A percentile compares a stretch with the other conserved stretches of the same genome.
phyloP scores from a whole-genome alignment of 2,797 vertebrate species.

The Silurus lanzhouensis region DNA sequence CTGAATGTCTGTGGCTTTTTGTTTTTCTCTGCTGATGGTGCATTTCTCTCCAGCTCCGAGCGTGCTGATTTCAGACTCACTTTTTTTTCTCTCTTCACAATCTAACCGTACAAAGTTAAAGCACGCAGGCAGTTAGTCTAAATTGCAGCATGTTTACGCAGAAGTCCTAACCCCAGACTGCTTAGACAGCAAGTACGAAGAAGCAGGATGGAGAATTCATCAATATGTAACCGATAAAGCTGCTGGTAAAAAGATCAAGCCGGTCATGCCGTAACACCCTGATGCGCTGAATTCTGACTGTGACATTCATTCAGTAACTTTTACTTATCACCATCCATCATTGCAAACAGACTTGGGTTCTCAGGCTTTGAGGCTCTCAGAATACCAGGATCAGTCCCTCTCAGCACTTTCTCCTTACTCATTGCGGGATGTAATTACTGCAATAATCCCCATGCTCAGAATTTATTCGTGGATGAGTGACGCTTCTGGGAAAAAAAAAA shows the following conservation, averaged over 20 bases:
- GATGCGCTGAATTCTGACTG: neutral
- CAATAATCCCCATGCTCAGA: neutral
- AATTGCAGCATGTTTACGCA: slow-evolving; percentile 13
- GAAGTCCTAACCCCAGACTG: neutral
- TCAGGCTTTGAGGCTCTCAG: slow-evolving; percentile 1
- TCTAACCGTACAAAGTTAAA: slow-evolving; percentile 13
- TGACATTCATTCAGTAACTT: slow-evolving; percentile 15
- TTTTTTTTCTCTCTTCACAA: slow-evolving; percentile 4
- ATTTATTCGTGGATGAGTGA: neutral
- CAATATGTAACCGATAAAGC: slow-evolving; percentile 15
- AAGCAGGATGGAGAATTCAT: slow-evolving; percentile 3
- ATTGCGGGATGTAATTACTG: slow-evolving; percentile 2
- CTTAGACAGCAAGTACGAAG: slow-evolving; percentile 12
- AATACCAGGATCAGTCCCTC: neutral
- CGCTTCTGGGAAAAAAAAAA: neutral
- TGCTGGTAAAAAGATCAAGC: slow-evolving; percentile 11
- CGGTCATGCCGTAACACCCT: neutral
- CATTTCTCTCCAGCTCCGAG: slow-evolving; percentile 33
- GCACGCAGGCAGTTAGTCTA: neutral
- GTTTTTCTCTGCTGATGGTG: slow-evolving; percentile 39
- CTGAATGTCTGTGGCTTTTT: slow-evolving; percentile 39
- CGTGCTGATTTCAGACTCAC: slow-evolving; percentile 11
- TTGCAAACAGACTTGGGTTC: neutral
- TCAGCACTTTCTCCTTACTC: neutral
- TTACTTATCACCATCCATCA: slow-evolving; percentile 10